These are phyloP conservation scores for Hiodon tergisus DNA, from an alignment of 2,113 vertebrate species.

Conservation along the genomic window DNA sequence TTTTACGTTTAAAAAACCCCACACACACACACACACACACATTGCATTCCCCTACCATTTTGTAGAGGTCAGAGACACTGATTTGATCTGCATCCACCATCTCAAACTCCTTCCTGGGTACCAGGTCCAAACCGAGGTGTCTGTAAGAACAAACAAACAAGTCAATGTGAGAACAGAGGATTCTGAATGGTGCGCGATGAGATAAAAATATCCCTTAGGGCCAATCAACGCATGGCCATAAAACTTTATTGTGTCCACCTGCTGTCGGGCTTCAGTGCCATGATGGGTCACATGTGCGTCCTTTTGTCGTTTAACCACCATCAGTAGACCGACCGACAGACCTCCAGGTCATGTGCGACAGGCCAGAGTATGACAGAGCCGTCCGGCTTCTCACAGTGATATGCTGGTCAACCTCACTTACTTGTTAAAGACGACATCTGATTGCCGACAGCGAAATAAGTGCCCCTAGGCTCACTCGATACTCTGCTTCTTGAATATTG, in stretches of 20 bases:
- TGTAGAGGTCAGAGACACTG: constrained; percentile 95
- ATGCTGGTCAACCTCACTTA: background rate
- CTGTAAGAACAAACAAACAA: constrained; percentile 55
- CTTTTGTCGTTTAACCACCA: background rate
- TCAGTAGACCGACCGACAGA: too few relatives aligned
- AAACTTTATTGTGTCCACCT: constrained; percentile 24
- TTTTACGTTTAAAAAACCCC: background rate
- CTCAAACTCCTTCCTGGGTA: constrained; percentile 95
- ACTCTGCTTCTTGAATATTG: background rate
- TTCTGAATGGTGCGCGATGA: constrained; percentile 15
- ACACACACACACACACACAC: background rate
- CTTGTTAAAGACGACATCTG: too few relatives aligned
- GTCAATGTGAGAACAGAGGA: background rate
- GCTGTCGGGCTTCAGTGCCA: background rate
- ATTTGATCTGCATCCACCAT: constrained; percentile 94
- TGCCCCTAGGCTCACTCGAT: background rate
- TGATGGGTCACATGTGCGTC: background rate
- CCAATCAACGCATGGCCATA: background rate
- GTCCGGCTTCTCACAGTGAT: background rate
- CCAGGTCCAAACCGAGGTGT: constrained; percentile 90
- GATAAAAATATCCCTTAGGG: constrained; percentile 8
- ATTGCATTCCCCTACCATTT: constrained; percentile 77
- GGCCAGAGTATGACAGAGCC: background rate
- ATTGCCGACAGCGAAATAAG: background rate
- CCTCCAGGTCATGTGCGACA: background rate